Base-by-base conservation (phyloP, 1,140 invertebrate species). In the Andrena cerasifolii region DNA sequence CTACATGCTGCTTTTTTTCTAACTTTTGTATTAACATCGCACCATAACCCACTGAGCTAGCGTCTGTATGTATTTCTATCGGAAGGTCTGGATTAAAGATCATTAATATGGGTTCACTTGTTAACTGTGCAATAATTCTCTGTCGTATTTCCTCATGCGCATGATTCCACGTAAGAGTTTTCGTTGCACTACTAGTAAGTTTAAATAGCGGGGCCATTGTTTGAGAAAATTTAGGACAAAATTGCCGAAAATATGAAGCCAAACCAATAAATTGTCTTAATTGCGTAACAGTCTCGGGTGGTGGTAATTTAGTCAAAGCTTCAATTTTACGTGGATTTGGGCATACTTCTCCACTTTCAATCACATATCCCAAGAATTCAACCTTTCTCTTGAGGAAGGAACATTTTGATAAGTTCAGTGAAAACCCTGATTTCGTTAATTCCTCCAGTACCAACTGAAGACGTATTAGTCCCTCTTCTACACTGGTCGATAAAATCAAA, bases 161-260 rank as follows among this genome's bases (percentile, higher is more conserved):
- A 0, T 1, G 28, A 58, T 63, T 56, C 72, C 61, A 75, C 3
- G n/a, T 3, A 75, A 26, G 36, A 40, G 36, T 40, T 40, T 12
- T 36, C 16, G 24, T 14, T 24, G 51, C 56, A 5, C 28, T 26
- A n/a, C 2, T 40, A 56, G 47, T 62, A 14, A 83, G 40, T 8
- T 43, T 18, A 33, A 65, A 78, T n/a, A 90, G 45, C 14, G 89
- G 89, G 45, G 24, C 53, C 43, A 87, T 61, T 6, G 83, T 47
- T 26, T 71, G 65, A 1, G 87, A 84, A 77, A 87, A 89, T 14
- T 84, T 82, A 14, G 80, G 83, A 45, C 90, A 84, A 72, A 87
- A 89, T 66, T 88, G 62, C 4, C 89, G 58, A 66, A 88, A 89
- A 65, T 90, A 90, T 10, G 84, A 58, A 2, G 86, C 85, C 8